Conservation (phyloP, 53 echinoderm and acorn worm genomes). For the Henricia sp. region DNA sequence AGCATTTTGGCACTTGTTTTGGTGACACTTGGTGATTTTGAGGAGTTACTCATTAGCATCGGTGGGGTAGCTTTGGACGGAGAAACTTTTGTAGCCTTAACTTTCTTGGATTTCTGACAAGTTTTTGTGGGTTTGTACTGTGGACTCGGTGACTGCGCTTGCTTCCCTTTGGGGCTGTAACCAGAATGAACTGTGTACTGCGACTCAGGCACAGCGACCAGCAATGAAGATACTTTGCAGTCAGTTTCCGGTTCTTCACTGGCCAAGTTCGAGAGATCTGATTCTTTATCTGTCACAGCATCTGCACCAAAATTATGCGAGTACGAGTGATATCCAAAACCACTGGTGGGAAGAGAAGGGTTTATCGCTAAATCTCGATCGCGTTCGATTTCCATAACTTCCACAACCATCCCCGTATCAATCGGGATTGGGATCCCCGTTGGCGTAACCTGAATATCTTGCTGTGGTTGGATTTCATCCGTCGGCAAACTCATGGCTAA, state of each 20-base stretch:
- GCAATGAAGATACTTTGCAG: conserved; percentile 26
- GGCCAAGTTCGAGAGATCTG: conserved; percentile 80
- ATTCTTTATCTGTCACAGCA: conserved; percentile 92
- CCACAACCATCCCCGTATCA: conserved; percentile 96
- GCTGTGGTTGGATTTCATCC: conserved; percentile 5
- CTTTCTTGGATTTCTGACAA: conserved; percentile 78
- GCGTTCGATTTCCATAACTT: conserved; percentile 84
- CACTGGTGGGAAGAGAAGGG: conserved; percentile 54
- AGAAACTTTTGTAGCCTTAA: conserved; percentile 50
- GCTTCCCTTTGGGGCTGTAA: conserved; percentile 95
- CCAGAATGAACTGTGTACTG: conserved; percentile 98
- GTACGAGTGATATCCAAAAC: conserved; percentile 93
- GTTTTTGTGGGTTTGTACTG: conserved; percentile 61
- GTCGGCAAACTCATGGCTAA: conserved; percentile 38
- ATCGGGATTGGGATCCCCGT: conserved; percentile 73
- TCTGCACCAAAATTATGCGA: conserved; percentile 99
- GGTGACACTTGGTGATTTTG: conserved; percentile 34
- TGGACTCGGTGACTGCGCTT: conserved; percentile 39
- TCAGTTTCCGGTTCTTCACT: conserved; percentile 95
- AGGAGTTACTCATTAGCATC: conserved; percentile 10
- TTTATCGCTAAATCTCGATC: conserved; percentile 63
- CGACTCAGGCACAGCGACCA: conserved; percentile 42
- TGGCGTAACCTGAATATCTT: conserved; percentile 14
- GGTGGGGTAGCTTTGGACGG: conserved; percentile 37
- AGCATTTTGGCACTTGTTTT: conserved; percentile 36